phyloP scores from a whole-genome alignment of 2,113 vertebrate genomes.

The Ptilorrhoa leucosticta region DNA sequence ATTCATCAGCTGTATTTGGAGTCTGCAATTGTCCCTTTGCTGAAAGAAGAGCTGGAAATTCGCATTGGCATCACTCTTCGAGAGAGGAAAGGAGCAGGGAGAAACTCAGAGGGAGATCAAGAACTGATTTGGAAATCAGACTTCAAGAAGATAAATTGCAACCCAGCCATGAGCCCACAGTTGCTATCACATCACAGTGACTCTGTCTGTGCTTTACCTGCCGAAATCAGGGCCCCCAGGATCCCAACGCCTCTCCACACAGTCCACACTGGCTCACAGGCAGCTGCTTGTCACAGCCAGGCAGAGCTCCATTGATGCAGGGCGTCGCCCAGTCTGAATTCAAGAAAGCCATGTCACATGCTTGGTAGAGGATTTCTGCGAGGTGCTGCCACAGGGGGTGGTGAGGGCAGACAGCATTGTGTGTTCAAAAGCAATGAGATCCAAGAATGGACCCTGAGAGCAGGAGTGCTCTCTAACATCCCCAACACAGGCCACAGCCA shows the following conservation, averaged over 20 bases:
- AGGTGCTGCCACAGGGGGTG: accelerated
- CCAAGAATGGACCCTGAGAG: background rate
- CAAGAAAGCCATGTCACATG: accelerated
- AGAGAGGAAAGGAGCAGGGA: background rate
- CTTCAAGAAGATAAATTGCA: background rate
- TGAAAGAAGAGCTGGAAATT: background rate
- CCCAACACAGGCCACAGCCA: accelerated
- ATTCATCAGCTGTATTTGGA: background rate
- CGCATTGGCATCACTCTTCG: accelerated
- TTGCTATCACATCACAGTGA: background rate
- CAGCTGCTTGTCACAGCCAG: accelerated
- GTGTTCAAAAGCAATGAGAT: background rate
- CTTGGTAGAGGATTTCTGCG: background rate
- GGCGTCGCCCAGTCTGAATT: accelerated
- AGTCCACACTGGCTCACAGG: background rate
- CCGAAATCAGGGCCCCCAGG: background rate
- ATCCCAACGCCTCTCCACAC: accelerated
- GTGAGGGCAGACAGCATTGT: background rate
- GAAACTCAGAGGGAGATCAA: background rate
- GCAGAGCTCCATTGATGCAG: background rate
- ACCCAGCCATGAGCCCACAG: background rate
- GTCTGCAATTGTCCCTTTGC: background rate
- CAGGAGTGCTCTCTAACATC: accelerated
- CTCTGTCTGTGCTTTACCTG: background rate
- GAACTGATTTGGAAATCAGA: background rate